Evolutionary conservation across 2,888 invertebrate genomes (phyloP).

Genomic region (Mythimna impura): DNA sequence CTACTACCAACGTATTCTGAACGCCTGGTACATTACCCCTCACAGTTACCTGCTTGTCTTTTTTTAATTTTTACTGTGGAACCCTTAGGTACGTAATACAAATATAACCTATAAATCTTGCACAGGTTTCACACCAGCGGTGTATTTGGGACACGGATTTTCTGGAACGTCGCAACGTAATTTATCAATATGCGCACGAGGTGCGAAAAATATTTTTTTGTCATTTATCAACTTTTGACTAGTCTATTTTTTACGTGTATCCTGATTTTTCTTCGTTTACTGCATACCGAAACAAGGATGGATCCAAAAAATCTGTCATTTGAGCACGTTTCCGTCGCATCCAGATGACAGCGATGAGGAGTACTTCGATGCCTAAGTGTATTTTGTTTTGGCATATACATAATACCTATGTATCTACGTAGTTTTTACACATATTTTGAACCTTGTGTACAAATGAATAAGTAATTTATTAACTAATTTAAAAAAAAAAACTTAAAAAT

Average conservation of each 20-base stretch:
- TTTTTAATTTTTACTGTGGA: constrained; percentile 35
- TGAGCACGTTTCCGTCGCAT: too few relatives aligned
- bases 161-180: constrained; percentile 30
- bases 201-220: constrained; percentile 34
- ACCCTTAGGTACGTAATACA: background rate
- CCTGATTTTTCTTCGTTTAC: constrained; percentile 7
- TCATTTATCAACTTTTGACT: constrained; percentile 41
- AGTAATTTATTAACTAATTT: too few relatives aligned
- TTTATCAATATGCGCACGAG: constrained; percentile 52
- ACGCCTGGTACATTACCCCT: constrained; percentile 27
- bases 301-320: background rate
- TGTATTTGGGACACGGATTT: constrained; percentile 45
- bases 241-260: constrained; percentile 24
- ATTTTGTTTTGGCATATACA: too few relatives aligned
- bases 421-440: too few relatives aligned
- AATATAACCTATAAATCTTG: constrained; percentile 41
- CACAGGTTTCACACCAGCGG: constrained; percentile 13
- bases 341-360: too few relatives aligned
- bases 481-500: too few relatives aligned
- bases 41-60: constrained; percentile 12
- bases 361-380: too few relatives aligned
- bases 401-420: too few relatives aligned
- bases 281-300: background rate
- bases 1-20: constrained; percentile 41
- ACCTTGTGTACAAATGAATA: too few relatives aligned